Base-by-base conservation (phyloP, 2,113 vertebrate genomes). In the Manacus vitellinus region DNA sequence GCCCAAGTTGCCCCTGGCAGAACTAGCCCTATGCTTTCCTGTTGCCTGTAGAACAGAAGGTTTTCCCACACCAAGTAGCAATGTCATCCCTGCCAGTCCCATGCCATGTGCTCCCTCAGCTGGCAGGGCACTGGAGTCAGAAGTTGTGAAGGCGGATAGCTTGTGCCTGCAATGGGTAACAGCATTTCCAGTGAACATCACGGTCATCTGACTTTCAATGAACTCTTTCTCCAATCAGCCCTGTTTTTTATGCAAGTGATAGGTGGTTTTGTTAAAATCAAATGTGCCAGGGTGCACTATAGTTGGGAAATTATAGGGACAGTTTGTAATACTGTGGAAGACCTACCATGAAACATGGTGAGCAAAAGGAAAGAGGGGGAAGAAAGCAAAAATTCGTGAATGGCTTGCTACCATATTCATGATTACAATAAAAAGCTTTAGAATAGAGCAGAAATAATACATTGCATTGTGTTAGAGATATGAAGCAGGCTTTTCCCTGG, bases 81-180 rank as follows among this genome's bases (percentile, higher is more conserved):
- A 14, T 0, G 6, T 1, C 2, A 4, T n/a, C 5, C 8, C 25
- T 61, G 33, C 44, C 44, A 59, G 31, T 15, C 22, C 35, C 68
- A 4, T 12, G 14, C 13, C 23, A 27, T 1, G 0, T 2, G 1
- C 17, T 68, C 37, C n/a, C 12, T 39, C 1, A 2, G 35, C 25
- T 3, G 2, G 17, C 1, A 2, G 31, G 62, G 13, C 17, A 7
- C 15, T 31, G 54, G 21, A 70, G 15, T 8, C 28, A 16, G 70
- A 71, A 87, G 31, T 19, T 3, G 2, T 9, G 12, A 72, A 47
- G 23, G 14, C 7, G 1, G 3, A 24, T 25, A 31, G 22, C 20
- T 49, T 43, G 23, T 37, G 35, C 24, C 23, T 44, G 13, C 49
- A 37, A 24, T 19, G 21, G 19, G n/a, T 49, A 49, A 39, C 13